Percentiles rank a stretch among this genome's conserved stretches.
Conservation (phyloP, 1,140 invertebrate genomes). For the Agrypnia vestita region DNA sequence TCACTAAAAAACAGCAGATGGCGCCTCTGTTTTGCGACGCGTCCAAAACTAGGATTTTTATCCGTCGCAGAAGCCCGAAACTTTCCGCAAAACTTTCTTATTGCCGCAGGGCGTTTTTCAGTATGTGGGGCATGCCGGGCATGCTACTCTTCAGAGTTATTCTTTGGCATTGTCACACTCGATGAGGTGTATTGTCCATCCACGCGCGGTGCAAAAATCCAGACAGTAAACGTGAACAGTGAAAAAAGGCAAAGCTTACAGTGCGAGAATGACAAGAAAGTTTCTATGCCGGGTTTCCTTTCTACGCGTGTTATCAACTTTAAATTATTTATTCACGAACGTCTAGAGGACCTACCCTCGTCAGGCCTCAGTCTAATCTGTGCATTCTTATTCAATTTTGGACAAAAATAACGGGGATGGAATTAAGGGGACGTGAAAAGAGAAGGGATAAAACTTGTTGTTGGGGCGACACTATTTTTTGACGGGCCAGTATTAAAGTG, state of each 20-base stretch:
- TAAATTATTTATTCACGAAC: not conserved
- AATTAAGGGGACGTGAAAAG: constrained; percentile 26
- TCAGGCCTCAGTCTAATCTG: constrained; percentile 57
- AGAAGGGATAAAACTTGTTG: constrained; percentile 30
- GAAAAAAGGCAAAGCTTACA: constrained; percentile 18
- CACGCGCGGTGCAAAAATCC: not conserved
- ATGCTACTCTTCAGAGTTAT: constrained; percentile 43
- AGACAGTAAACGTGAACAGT: not conserved
- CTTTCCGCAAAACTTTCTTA: constrained; percentile 54
- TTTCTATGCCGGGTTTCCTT: not conserved
- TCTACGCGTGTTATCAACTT: not conserved
- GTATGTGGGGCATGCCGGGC: constrained; percentile 35
- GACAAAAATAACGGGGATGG: constrained; percentile 48
- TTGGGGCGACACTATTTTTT: constrained; percentile 20
- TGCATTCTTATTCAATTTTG: constrained; percentile 58
- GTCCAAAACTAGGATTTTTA: constrained; percentile 51
- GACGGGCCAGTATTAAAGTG: not conserved
- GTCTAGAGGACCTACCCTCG: constrained; percentile 39
- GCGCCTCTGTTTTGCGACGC: constrained; percentile 51
- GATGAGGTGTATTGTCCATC: constrained; percentile 57
- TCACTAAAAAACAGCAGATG: constrained; percentile 56
- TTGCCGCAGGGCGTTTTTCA: constrained; percentile 44
- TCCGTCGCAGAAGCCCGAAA: constrained; percentile 43
- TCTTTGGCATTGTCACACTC: constrained; percentile 54
- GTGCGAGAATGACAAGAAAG: not conserved